A percentile compares a stretch with the other conserved stretches of the same genome.
These are phyloP conservation scores for Onchidella celtica DNA, from an alignment of 2,888 invertebrate species.

Conservation along the genomic window DNA sequence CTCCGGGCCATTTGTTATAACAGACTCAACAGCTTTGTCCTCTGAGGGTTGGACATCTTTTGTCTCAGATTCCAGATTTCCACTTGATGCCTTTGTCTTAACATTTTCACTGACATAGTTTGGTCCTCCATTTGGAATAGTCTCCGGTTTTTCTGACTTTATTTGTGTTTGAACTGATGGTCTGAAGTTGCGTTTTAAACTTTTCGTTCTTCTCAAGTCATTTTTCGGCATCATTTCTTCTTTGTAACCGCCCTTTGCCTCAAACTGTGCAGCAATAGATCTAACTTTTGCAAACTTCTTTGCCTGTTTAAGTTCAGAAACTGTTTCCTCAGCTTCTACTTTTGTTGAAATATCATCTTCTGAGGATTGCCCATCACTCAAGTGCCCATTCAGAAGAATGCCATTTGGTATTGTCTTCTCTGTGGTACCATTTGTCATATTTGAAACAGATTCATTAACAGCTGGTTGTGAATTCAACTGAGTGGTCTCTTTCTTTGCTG, in stretches of 20 bases:
- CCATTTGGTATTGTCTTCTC: background rate
- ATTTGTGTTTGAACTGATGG: background rate
- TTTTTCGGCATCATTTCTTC: background rate
- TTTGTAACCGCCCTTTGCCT: background rate
- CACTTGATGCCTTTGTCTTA: background rate
- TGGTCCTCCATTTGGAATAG: background rate
- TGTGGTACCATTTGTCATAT: background rate
- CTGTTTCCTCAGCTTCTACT: background rate
- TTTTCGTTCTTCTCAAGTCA: constrained; percentile 16
- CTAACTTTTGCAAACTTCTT: background rate
- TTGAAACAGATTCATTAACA: no score
- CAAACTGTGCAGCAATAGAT: constrained; percentile 42
- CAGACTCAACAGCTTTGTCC: background rate
- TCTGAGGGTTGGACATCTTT: background rate
- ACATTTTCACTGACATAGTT: background rate
- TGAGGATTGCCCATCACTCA: background rate
- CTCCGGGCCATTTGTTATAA: background rate
- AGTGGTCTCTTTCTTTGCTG: no score
- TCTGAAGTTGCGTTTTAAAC: constrained; percentile 35
- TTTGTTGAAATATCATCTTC: background rate
- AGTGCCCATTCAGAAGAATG: constrained; percentile 17
- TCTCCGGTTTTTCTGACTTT: background rate
- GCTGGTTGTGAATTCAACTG: no score
- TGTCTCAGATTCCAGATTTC: background rate
- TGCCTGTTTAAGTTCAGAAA: background rate